Evolutionary conservation across 2,888 invertebrate genomes (phyloP), one percentile per base, ranked within the genome.

Genomic region (Minunthozetes semirufus): DNA sequence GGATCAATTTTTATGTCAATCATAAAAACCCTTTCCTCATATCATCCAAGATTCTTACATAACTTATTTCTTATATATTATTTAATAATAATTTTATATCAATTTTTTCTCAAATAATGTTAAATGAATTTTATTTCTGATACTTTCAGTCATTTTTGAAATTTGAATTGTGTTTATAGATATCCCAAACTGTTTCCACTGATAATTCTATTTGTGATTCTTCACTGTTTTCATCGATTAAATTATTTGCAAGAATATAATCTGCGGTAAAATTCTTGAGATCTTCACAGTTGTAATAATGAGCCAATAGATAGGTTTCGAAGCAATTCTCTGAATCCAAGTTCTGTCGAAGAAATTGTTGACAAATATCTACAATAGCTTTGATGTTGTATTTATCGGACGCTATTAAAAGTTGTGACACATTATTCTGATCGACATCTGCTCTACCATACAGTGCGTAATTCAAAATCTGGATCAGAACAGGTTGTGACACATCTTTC

Each of bases 211-310:
- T 3, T 6, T 38, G 33, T 4, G 5, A 19, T 19, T 19, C 38
- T 8, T 38, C 9, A 11, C 0, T 15, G 15, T 6, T 29, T 63
- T 33, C n/a, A 9, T 27, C 13, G 8, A 68, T 68, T 5, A 68
- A 19, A 13, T 68, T 19, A 33, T 38, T 68, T 1, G 3, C 0
- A 1, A 19, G 46, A 46, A 68, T 68, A 11, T 42, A 68, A 46
- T 68, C 22, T 8, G 11, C 15, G 68, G 19, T 22, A 19, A 8
- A 68, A 13, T 22, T 46, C 46, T 68, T 68, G 11, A 68, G 68
- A 5, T 42, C 68, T 2, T 19, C 42, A 22, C 68, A 68, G 25
- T 68, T 68, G 46, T 68, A 68, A 68, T 68, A 68, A 68, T 68
- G 68, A 38, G 46, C 22, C n/a, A 11, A 68, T 11, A 68, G 5